phyloP scores from a whole-genome alignment of 2,888 invertebrate species.

The Nebria salina region DNA sequence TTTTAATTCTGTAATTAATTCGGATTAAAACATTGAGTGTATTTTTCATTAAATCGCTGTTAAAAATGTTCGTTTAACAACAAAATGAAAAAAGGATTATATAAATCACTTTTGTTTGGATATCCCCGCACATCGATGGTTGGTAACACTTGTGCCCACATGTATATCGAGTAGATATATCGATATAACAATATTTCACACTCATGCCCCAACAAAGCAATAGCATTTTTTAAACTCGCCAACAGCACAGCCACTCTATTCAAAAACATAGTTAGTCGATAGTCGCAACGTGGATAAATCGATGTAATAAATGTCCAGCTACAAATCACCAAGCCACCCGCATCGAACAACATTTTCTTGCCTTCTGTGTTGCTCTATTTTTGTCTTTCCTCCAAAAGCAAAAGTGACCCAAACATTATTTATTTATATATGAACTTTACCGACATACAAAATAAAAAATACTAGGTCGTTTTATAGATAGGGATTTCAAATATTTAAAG shows the following conservation, averaged over 20 bases:
- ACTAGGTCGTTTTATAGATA: no score
- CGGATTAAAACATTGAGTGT: no score
- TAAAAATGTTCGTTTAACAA: background rate
- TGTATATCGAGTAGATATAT: background rate
- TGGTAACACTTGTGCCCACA: background rate
- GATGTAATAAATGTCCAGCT: background rate
- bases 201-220: background rate
- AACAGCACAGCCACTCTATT: constrained; percentile 1
- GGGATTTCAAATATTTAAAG: background rate
- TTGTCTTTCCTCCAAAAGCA: background rate
- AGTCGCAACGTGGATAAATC: background rate
- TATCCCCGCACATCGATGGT: background rate
- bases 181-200: background rate
- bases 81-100: background rate
- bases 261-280: background rate
- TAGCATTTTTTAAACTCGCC: background rate
- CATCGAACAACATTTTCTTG: background rate
- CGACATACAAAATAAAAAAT: background rate
- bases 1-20: no score
- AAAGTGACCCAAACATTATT: background rate
- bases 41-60: background rate
- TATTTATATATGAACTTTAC: no score
- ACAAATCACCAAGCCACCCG: background rate
- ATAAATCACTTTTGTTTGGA: background rate
- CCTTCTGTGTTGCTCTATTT: background rate